Base-by-base conservation (phyloP, 2,888 invertebrate genomes). In the Liodrosophila aerea region DNA sequence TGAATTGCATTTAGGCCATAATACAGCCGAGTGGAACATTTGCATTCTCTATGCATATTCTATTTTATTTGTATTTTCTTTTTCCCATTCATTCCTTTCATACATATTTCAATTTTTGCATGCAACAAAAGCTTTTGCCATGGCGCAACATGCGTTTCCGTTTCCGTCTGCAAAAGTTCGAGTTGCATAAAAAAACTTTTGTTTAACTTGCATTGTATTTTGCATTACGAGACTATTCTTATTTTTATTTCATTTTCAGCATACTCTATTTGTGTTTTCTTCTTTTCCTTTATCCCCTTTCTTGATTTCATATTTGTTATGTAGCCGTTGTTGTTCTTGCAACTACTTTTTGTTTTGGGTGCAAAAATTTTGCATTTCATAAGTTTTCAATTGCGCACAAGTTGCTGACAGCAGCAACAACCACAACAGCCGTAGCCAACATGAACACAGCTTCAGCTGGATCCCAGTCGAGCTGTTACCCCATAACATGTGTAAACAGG, bases 341-440 rank as follows among this genome's bases (percentile, higher is more conserved):
- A 29, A 1, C 51, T 36, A 9, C 4, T 13, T 11, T 51, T 47
- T 58, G 46, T 52, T 46, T 63, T 36, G 46, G 49, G 18, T 60
- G 58, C 22, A 16, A 63, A 45, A 59, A 67, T 84, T 76, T 80
- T 76, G 64, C 72, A 67, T 80, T 81, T 81, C 68, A 67, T 81
- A 81, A 76, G 77, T 81, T 80, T n/a, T 80, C 82, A 81, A 80
- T 80, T 83, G 77, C 76, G 69, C 85, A 61, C 77, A 73, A 81
- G 81, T 77, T 84, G 78, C 82, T 81, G 78, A 80, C 78, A 84
- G 77, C 77, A 49, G 63, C 68, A 62, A 49, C 11, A 36, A 44
- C 50, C 41, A 34, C 18, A 50, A 33, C 57, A 11, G 31, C 46
- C 30, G 12, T 7, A 18, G 40, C 12, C n/a, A n/a, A n/a, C n/a